Conservation (phyloP, 2,888 invertebrate genomes). For the Lycocerus yunnanus region DNA sequence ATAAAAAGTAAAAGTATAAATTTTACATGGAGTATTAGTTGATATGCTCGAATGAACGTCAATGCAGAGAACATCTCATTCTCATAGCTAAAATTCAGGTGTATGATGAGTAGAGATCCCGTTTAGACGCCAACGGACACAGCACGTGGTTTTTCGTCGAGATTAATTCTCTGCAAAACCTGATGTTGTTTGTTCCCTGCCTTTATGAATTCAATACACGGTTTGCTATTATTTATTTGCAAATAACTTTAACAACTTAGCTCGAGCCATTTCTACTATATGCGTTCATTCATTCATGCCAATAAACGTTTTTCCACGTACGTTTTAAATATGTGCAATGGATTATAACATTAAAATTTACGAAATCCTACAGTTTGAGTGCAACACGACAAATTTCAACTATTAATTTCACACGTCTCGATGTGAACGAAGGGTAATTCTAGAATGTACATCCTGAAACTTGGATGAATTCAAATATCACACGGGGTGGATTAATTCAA, state of each 20-base stretch:
- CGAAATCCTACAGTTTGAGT: no score
- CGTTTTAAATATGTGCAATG: background rate
- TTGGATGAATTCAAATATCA: background rate
- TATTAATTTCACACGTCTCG: background rate
- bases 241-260: no score
- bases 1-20: background rate
- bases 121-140: conserved; percentile 44
- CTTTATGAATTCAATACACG: background rate
- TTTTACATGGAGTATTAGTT: background rate
- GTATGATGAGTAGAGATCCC: conserved; percentile 39
- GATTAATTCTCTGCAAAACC: conserved; percentile 37
- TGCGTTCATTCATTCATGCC: background rate
- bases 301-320: background rate
- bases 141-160: conserved; percentile 28
- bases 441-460: background rate
- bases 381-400: background rate
- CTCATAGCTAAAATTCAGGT: conserved; percentile 31
- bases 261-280: background rate
- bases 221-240: background rate
- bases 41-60: conserved; percentile 18
- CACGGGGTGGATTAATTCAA: background rate
- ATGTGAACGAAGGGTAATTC: background rate
- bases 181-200: conserved; percentile 30
- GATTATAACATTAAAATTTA: background rate
- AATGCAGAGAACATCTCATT: conserved; percentile 21